These are phyloP conservation scores for Chironomus tepperi DNA, from an alignment of 1,140 invertebrate genomes.

Conservation along the genomic window DNA sequence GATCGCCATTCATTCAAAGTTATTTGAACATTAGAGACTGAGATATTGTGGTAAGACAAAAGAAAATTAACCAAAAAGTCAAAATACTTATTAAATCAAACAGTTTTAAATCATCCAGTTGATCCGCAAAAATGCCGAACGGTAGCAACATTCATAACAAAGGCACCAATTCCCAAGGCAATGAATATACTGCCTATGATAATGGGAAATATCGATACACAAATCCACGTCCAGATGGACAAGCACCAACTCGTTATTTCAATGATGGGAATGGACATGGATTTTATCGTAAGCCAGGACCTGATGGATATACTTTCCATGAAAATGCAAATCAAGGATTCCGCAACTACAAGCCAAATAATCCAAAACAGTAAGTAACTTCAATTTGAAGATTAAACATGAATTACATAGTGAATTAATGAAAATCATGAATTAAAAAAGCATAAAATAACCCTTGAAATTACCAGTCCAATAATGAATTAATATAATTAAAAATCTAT, in stretches of 20 bases:
- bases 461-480: too few species aligned
- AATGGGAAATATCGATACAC: not conserved
- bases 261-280: not conserved
- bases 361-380: not conserved
- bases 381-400: not conserved
- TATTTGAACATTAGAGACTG: too few species aligned
- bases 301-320: not conserved
- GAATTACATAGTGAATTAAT: too few species aligned
- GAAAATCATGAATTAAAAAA: too few species aligned
- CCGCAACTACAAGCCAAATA: not conserved
- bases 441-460: too few species aligned
- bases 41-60: not conserved
- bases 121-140: not conserved
- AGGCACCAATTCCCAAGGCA: not conserved
- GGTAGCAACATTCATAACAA: not conserved
- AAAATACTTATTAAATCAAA: not conserved
- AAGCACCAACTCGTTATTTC: not conserved
- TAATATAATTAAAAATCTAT: too few species aligned
- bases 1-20: too few species aligned
- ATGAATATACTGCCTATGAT: not conserved
- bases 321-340: not conserved
- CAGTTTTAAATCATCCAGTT: not conserved
- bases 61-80: not conserved
- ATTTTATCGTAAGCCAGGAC: not conserved
- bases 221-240: not conserved